Evolutionary conservation across 2,797 vertebrate genomes (phyloP).

Genomic region (Acrocephalus scirpaceus): DNA sequence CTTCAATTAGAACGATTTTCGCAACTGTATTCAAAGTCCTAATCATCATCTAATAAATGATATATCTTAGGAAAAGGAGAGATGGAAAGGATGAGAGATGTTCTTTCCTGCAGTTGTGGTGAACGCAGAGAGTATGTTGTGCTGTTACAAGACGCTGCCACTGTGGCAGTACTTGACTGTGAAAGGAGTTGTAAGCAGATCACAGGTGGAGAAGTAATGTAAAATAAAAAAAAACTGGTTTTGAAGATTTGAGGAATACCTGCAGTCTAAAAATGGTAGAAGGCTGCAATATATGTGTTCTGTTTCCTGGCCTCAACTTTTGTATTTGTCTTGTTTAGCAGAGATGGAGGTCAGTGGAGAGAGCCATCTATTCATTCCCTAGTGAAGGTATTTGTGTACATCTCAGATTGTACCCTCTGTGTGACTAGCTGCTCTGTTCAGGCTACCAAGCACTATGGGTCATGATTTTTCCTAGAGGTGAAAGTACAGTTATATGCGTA

Average conservation of each 20-base stretch:
- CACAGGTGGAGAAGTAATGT: conserved; percentile 7
- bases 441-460: neutral
- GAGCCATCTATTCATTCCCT: neutral
- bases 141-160: neutral
- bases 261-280: neutral
- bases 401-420: neutral
- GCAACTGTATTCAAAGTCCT: conserved; percentile 30
- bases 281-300: neutral
- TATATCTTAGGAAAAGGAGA: neutral
- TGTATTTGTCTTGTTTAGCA: neutral
- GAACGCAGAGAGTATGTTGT: neutral
- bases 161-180: conserved; percentile 11
- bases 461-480: neutral
- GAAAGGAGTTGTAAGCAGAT: neutral
- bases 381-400: neutral
- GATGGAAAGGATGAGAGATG: neutral
- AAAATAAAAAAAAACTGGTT: neutral
- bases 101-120: neutral
- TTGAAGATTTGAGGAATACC: neutral
- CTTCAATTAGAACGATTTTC: conserved; percentile 63
- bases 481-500: neutral
- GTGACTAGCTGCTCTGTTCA: neutral
- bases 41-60: conserved; percentile 14
- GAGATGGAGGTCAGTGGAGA: neutral
- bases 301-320: neutral